Evolutionary conservation across 53 echinoderm and acorn worm species (phyloP), one percentile per base, ranked within the genome.

Genomic region (Arbacia lixula): DNA sequence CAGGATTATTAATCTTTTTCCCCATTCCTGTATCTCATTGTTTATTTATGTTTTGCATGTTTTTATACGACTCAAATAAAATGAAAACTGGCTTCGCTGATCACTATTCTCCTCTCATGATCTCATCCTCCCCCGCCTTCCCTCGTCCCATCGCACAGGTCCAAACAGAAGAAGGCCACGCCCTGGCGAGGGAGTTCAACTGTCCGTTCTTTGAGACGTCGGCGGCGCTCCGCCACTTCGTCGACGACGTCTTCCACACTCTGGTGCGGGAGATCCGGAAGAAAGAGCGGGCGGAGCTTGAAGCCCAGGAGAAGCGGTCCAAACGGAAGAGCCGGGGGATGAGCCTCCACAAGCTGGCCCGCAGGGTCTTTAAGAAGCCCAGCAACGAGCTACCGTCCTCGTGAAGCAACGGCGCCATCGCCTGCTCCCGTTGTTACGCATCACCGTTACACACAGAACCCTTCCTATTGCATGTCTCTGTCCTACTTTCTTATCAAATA

Each of bases 231-330:
- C 84, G 94, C 66, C 99, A 99, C 76, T 99, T 94, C 72, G 99
- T 99, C n/a, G 99, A 99, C 38, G 99, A 99, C 75, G 94, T 99
- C 53, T 99, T 99, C 85, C 94, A 99, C 91, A 99, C 99, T 12
- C 75, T 99, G 36, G 99, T 99, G 40, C 57, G 99, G 39, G 99
- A 99, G 68, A 99, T 99, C 53, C 85, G 99, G 63, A 94, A 86
- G 75, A 99, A 92, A 83, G 99, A 99, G 54, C 92, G 94, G 61
- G 91, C 89, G 2, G 96, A 93, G 85, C 88, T 93, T 67, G 84
- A 92, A 25, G 94, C 92, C 46, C 85, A 88, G 53, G 94, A 99
- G 84, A 99, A 95, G 68, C 77, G 90, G 52, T 92, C 94, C 11
- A 99, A 91, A 66, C 92, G 91, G 68, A 90, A 94, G 76, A 91